Conservation (phyloP, 2,888 invertebrate species). For the Cetonia aurata region DNA sequence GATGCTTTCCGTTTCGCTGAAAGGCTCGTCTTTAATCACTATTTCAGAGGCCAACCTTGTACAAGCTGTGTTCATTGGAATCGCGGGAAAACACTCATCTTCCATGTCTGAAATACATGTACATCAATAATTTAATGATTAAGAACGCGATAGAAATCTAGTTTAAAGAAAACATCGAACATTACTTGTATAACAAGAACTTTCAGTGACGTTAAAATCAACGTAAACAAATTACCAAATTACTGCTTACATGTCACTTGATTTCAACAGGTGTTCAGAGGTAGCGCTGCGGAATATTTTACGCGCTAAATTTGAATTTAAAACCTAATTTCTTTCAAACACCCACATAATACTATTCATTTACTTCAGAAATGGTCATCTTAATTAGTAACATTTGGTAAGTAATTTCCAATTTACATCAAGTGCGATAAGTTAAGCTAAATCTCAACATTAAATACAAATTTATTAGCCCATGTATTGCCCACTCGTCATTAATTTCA, state of each 20-base stretch:
- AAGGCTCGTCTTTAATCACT: constrained; percentile 82
- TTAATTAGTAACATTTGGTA: too few species aligned
- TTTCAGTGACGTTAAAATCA: background rate
- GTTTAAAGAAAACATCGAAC: background rate
- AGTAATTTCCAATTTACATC: too few species aligned
- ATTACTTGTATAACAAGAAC: background rate
- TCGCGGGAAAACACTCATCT: constrained; percentile 88
- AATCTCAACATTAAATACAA: too few species aligned
- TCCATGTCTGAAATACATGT: constrained; percentile 81
- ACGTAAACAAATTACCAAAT: constrained; percentile 26
- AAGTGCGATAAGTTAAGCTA: too few species aligned
- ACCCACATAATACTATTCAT: too few species aligned
- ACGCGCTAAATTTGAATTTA: constrained; percentile 23
- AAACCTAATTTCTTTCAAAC: too few species aligned
- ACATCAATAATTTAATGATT: background rate
- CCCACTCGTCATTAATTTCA: too few species aligned
- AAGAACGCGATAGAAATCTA: background rate
- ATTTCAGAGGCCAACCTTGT: constrained; percentile 63
- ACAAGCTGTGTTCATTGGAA: constrained; percentile 77
- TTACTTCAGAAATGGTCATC: too few species aligned
- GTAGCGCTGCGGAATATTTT: background rate
- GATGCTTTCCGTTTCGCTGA: constrained; percentile 80
- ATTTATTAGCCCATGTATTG: too few species aligned
- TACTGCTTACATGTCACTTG: constrained; percentile 33
- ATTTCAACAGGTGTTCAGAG: constrained; percentile 9